Evolutionary conservation across 64 coral and sea anemone genomes (phyloP).

Genomic region (Pachyseris speciosa): DNA sequence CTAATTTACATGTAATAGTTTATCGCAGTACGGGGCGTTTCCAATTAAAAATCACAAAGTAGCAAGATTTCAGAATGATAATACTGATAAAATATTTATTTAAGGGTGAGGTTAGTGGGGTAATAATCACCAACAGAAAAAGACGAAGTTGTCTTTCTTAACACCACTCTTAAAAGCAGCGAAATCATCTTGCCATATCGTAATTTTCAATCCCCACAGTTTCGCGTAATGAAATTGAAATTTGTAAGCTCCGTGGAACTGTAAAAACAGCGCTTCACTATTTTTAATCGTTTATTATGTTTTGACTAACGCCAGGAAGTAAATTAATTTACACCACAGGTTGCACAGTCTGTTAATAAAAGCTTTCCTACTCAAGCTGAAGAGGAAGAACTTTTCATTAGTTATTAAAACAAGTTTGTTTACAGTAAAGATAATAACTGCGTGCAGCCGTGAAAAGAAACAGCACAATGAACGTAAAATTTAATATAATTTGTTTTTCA

Average conservation of each 20-base stretch:
- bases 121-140: no score
- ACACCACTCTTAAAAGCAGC: no score
- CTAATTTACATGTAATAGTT: no score
- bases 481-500: no score
- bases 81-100: not conserved
- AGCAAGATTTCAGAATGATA: not conserved
- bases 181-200: no score
- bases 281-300: not conserved
- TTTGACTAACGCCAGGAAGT: not conserved
- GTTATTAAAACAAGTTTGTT: slow-evolving; percentile 4
- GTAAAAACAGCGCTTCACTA: not conserved
- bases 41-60: not conserved
- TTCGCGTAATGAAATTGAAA: no score
- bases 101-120: no score
- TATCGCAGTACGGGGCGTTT: not conserved
- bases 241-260: not conserved
- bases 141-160: no score
- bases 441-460: not conserved
- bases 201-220: no score
- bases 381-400: slow-evolving; percentile 22
- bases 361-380: not conserved
- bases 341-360: not conserved
- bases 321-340: slow-evolving; percentile 34
- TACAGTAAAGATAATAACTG: not conserved
- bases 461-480: not conserved